These are phyloP conservation scores for Hiodon tergisus DNA, from an alignment of 2,113 vertebrate genomes.

Conservation along the genomic window DNA sequence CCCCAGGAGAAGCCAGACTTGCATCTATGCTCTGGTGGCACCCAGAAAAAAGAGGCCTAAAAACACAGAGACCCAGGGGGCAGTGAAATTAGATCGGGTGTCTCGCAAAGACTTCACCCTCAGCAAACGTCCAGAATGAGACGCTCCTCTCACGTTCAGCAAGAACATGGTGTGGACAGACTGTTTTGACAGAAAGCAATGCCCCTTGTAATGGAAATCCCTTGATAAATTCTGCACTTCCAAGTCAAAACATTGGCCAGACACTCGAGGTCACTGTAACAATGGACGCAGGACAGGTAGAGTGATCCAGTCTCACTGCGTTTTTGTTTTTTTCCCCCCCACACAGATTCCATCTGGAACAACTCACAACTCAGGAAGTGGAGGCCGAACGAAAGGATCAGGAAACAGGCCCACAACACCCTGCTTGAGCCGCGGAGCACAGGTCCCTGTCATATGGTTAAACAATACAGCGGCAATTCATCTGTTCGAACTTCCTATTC, in stretches of 20 bases:
- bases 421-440: slow-evolving; percentile 49
- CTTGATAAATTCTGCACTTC: slow-evolving; percentile 3
- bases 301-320: slow-evolving; percentile 3
- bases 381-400: slow-evolving; percentile 41
- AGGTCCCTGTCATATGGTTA: slow-evolving; percentile 31
- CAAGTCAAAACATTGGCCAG: slow-evolving; percentile 13
- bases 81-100: slow-evolving; percentile 29
- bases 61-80: slow-evolving; percentile 33
- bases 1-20: slow-evolving; percentile 15
- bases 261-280: not conserved
- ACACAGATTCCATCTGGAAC: slow-evolving; percentile 48
- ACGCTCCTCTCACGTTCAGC: slow-evolving; percentile 34
- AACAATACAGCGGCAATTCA: not conserved
- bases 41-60: slow-evolving; percentile 15
- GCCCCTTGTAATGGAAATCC: not conserved
- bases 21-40: slow-evolving; percentile 12
- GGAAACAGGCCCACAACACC: slow-evolving; percentile 46
- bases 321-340: slow-evolving; percentile 11
- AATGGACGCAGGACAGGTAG: not conserved
- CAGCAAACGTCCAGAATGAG: slow-evolving; percentile 2
- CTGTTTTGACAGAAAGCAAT: not conserved
- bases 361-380: slow-evolving; percentile 34
- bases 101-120: slow-evolving; percentile 15
- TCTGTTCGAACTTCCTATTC: not conserved
- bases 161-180: slow-evolving; percentile 22